Base-by-base conservation (phyloP, 1,140 invertebrate species). In the Drosophila pseudoobscura region DNA sequence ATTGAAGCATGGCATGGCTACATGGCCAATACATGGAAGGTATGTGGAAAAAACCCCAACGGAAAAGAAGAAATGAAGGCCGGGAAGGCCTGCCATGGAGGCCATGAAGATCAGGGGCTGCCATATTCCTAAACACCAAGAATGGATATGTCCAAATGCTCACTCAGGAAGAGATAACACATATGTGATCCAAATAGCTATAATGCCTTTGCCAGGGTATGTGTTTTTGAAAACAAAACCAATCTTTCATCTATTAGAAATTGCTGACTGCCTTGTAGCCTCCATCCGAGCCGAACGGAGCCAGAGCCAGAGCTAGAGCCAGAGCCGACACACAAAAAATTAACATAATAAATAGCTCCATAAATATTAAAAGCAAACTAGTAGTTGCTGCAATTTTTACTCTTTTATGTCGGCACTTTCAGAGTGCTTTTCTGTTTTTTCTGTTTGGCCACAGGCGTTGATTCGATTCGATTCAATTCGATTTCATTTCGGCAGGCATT, bases 321-420 rank as follows among this genome's bases (percentile, higher is more conserved):
- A 8, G 45, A 45, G 3, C 15, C n/a, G 1, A 31, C 20, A 63
- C 15, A 7, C 3, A 8, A 15, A 41, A 65, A 78, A 78, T 78
- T 78, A 78, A 57, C 74, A 78, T 78, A 78, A 73, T 66, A 78
- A 78, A 78, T 78, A 72, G 75, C 70, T 31, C 58, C 70, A 79
- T 79, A 74, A 79, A 70, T 79, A 70, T 64, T 52, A 45, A 72
- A 78, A 39, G 54, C 57, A 71, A 79, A 79, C 69, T 75, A 4
- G 8, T 9, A 60, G 70, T 70, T 63, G 62, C 58, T 53, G 76
- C 70, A 73, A 73, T 82, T 73, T 72, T 61, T 44, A 24, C 52
- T 39, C 35, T 62, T 57, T 8, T 49, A 7, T 35, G 31, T 11
- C 31, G 31, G 31, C 31, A 35, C 9, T 35, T 11, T 35, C 31